Conservation (phyloP, 1,140 invertebrate species). For the Neodiprion lecontei region DNA sequence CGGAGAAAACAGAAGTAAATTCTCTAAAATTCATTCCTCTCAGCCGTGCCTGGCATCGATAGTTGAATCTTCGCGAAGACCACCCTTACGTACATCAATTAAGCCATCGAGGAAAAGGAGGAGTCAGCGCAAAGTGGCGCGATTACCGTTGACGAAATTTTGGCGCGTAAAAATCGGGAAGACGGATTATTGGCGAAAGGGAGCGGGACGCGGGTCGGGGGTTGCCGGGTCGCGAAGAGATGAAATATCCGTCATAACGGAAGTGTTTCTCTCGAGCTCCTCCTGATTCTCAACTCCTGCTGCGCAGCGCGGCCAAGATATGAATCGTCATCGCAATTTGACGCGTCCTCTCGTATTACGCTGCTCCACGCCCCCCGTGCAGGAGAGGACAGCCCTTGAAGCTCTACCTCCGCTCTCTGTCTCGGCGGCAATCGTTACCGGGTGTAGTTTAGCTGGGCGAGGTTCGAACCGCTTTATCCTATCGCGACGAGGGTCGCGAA, state of each 20-base stretch:
- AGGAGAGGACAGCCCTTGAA: background rate
- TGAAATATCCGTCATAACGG: background rate
- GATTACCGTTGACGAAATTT: too few species aligned
- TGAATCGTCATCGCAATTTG: constrained; percentile 1
- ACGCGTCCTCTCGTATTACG: background rate
- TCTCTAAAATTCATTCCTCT: too few species aligned
- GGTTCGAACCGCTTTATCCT: background rate
- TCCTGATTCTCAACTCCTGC: background rate
- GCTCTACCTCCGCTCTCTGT: background rate
- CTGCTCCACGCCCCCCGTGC: background rate
- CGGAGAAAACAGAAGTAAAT: too few species aligned
- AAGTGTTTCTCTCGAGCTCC: background rate
- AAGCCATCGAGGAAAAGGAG: too few species aligned
- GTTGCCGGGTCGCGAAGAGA: background rate
- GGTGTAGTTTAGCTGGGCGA: background rate
- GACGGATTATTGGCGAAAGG: too few species aligned
- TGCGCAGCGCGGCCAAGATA: background rate
- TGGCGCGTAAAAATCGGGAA: too few species aligned
- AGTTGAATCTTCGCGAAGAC: too few species aligned
- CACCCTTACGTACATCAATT: too few species aligned
- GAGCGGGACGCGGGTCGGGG: too few species aligned
- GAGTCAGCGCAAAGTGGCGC: too few species aligned
- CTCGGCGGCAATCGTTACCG: background rate
- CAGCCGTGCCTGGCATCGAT: too few species aligned
- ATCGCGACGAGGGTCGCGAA: too few species aligned